Evolutionary conservation across 2,113 vertebrate species (phyloP), one percentile per base, ranked within the genome.

Genomic region (Elgaria multicarinata): DNA sequence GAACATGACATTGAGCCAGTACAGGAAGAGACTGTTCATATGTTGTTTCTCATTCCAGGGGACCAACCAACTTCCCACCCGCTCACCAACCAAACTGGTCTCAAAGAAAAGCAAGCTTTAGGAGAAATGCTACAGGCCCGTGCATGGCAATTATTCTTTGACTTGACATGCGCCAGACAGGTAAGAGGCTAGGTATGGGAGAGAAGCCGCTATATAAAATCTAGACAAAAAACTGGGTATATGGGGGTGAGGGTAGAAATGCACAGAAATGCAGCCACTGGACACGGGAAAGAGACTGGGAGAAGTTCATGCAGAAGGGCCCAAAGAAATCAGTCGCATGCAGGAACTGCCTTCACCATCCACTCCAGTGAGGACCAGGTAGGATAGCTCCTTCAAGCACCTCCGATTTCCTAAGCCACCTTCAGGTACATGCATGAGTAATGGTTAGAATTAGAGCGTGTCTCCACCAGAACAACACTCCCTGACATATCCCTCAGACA

Each of bases 1-100:
- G 92, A 94, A 90, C 66, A 33, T 82, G 91, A 86, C 0, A 18
- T 92, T 0, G 0, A 93, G 92, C 90, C 91, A 91, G 90, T 95
- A 94, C 94, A 93, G 75, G 94, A 79, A 93, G 94, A 95, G 95
- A 93, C 80, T 90, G 83, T 92, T 94, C 88, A 64, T 90, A 85
- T 92, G 93, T 80, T 22, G 12, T n/a, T 67, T 93, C 87, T 95
- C 87, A 91, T n/a, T 90, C 90, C 88, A 92, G 95, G 67, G 86
- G 92, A 91, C 58, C 76, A 44, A 89, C 90, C 91, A 88, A 85
- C 91, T 87, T 90, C 92, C 94, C 78, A 50, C 77, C 67, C 89
- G 64, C 72, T 88, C 87, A 85, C 83, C 44, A 26, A 86, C 83
- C 83, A 87, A 86, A 82, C 84, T 91, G 87, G 92, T 91, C 87